These are phyloP conservation scores for Conger conger DNA, from an alignment of 2,113 vertebrate genomes.

Conservation along the genomic window DNA sequence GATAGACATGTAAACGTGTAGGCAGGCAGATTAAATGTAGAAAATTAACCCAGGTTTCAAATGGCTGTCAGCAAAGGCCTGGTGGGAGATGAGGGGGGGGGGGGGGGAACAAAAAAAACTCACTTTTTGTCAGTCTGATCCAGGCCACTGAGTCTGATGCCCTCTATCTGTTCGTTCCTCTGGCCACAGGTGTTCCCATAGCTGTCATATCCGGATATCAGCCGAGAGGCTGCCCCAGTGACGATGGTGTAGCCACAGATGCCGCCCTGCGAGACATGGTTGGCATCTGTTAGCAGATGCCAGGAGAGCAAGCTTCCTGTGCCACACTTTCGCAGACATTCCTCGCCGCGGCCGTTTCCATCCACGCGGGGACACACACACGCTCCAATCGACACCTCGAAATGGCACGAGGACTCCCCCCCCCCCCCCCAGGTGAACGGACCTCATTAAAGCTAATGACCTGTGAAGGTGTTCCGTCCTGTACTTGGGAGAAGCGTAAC, in stretches of 20 bases:
- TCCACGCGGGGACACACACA: background rate
- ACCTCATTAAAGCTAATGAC: slow-evolving; percentile 11
- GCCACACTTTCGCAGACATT: background rate
- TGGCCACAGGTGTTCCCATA: slow-evolving; percentile 97
- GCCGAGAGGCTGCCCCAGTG: slow-evolving; percentile 90
- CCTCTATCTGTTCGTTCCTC: slow-evolving; percentile 85
- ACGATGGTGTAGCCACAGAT: slow-evolving; percentile 94
- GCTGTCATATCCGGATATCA: slow-evolving; percentile 94
- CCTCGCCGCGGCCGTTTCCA: background rate
- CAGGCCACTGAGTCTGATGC: slow-evolving; percentile 82
- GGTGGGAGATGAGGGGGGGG: background rate
- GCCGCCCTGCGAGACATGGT: slow-evolving; percentile 74
- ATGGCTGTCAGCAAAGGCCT: background rate
- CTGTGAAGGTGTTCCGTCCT: slow-evolving; percentile 1
- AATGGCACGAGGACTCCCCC: background rate
- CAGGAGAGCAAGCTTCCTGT: background rate
- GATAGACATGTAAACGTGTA: background rate
- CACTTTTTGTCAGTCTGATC: slow-evolving; percentile 91
- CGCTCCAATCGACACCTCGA: background rate
- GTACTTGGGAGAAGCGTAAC: background rate
- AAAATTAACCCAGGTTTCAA: slow-evolving; percentile 2
- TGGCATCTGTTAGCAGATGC: background rate
- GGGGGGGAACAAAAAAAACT: slow-evolving; percentile 54
- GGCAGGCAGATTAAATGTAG: background rate
- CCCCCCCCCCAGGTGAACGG: no score